Evolutionary conservation across 2,113 vertebrate genomes (phyloP), one percentile per base, ranked within the genome.

Genomic region (Hippocampus abdominalis): DNA sequence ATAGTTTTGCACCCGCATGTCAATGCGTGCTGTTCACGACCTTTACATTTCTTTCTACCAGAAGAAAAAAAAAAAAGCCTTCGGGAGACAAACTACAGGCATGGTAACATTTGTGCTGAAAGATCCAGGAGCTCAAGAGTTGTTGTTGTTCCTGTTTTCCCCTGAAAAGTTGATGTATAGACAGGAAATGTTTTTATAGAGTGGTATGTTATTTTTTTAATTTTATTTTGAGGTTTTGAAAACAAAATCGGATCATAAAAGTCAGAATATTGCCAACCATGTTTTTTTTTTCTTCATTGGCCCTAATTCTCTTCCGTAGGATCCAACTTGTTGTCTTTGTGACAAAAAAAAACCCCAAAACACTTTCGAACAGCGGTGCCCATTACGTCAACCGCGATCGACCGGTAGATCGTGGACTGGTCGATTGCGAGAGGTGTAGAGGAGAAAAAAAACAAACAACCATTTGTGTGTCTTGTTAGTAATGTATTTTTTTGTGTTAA

Each of bases 1-100:
- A 68, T 79, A 82, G 75, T 82, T 73, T 85, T 73, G 83, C 77
- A 78, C 80, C 69, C 79, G 82, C 78, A 68, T 69, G 71, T 51
- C 36, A 75, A 48, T 12, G 39, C 66, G 72, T 68, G 61, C 63
- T 65, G 9, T 77, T 75, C 65, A 71, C 42, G 10, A 61, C 62
- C 27, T 46, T 46, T 60, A 60, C 15, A 32, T 32, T 18, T 32
- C 15, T 54, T 9, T n/a, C 21, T 9, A 23, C n/a, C 1, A 54
- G 10, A 53, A 53, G 51, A 23, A 12, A 1, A 54, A 44, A 10
- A 54, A 44, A 44, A 54, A 54, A 11, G 21, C 2, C 10, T 60
- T 32, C 2, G 32, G 27, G 25, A 60, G 57, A 18, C 15, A 60
- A 60, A 32, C 15, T 8, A 8, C 32, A 16, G 27, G 1, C 13